Base-by-base conservation (phyloP, 2,888 invertebrate species). In the Pinctada fucata region DNA sequence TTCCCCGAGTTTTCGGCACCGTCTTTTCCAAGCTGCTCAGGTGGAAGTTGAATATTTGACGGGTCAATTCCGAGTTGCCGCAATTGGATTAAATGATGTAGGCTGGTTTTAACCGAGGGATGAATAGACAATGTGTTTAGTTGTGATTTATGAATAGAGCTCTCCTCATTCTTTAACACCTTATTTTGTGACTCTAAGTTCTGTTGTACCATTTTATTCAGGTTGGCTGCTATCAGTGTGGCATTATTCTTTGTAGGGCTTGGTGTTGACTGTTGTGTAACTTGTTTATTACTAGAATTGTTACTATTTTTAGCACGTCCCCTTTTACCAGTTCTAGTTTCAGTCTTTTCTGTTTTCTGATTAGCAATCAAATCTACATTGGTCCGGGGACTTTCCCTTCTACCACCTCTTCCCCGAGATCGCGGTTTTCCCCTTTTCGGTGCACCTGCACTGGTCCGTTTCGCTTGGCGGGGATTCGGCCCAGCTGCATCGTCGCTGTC, bases 401-500 rank as follows among this genome's bases (percentile, higher is more conserved):
- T 74, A 50, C 64, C 72, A 10, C 67, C 72, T 72, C 76, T 69
- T 45, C 76, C 70, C 10, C 76, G 65, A 52, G n/a, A 48, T 10
- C 67, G 64, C 47, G 76, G 70, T 72, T 77, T 77, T 16, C 72
- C 76, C 76, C 76, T 65, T 72, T 72, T 77, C 8, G 76, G 66
- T 45, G 65, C 51, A 13, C 64, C 64, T 52, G 10, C 45, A 52
- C 16, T 8, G 16, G 47, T 67, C 65, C 51, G 3, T 6, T 49
- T 49, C 16, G 3, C 66, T 51, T 66, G 49, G 6, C n/a, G 6
- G 13, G 58, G 13, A 58, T 13, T 58, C 6, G 8, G 8, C 6
- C 58, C 66, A n/a, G 13, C 4, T 48, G 58, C 51, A 52, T 10
- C 45, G 51, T 64, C n/a, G 10, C 4, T 64, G 45, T 52, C 58